phyloP scores from a whole-genome alignment of 2,113 vertebrate species.

The Felis catus region F.catus_Fca126_mat1.0 CM031415.1:188291001-188291500 shows the following conservation, averaged over 20 bases:
- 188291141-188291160: neutral
- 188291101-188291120: neutral
- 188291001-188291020: neutral
- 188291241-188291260: neutral
- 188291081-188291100: neutral
- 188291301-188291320: neutral
- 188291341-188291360: neutral
- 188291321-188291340: neutral
- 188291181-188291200: neutral
- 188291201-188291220: neutral
- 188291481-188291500: neutral
- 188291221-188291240: neutral
- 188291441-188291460: neutral
- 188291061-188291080: neutral
- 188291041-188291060: neutral
- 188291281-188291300: neutral
- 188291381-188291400: neutral
- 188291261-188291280: neutral
- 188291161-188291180: neutral
- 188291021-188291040: neutral
- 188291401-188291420: neutral
- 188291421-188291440: neutral
- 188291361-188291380: neutral
- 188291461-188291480: neutral
- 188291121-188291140: neutral